These are phyloP conservation scores for Poeciliopsis infans DNA, from an alignment of 2,797 vertebrate species.

Conservation along the genomic window DNA sequence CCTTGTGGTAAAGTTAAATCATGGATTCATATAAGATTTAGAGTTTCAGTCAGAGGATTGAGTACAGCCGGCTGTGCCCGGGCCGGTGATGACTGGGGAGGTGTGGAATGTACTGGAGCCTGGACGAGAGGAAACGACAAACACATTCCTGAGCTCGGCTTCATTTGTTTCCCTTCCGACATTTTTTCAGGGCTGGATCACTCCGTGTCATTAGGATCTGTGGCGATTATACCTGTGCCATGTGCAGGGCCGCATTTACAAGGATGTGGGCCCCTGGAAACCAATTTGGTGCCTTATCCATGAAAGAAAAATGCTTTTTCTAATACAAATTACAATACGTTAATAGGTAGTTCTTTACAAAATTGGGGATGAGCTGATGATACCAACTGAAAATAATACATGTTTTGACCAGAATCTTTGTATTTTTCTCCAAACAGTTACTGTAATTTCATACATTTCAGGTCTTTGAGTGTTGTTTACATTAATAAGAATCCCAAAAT, in stretches of 20 bases:
- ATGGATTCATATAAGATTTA: constrained; percentile 11
- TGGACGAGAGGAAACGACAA: constrained; percentile 72
- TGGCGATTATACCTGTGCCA: constrained; percentile 4
- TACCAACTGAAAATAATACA: no score
- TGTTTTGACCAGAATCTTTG: no score
- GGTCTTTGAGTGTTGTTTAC: no score
- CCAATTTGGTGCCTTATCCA: no score
- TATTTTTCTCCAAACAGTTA: no score
- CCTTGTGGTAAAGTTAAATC: constrained; percentile 27
- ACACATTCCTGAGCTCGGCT: constrained; percentile 66
- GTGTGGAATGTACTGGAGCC: constrained; percentile 64
- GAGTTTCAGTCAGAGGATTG: constrained; percentile 36
- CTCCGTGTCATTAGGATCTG: constrained; percentile 25
- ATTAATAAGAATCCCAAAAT: no score
- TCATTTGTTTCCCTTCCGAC: constrained; percentile 52
- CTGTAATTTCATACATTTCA: no score
- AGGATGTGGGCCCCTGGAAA: neutral
- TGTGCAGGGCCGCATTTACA: neutral
- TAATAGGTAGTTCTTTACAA: no score
- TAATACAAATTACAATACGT: no score
- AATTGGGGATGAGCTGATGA: no score
- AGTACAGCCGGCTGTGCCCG: constrained; percentile 21
- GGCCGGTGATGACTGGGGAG: constrained; percentile 49
- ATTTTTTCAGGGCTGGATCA: constrained; percentile 68
- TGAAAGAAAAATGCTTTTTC: no score